Conservation (phyloP, 1,140 invertebrate species). For the Mactra quadrangularis region DNA sequence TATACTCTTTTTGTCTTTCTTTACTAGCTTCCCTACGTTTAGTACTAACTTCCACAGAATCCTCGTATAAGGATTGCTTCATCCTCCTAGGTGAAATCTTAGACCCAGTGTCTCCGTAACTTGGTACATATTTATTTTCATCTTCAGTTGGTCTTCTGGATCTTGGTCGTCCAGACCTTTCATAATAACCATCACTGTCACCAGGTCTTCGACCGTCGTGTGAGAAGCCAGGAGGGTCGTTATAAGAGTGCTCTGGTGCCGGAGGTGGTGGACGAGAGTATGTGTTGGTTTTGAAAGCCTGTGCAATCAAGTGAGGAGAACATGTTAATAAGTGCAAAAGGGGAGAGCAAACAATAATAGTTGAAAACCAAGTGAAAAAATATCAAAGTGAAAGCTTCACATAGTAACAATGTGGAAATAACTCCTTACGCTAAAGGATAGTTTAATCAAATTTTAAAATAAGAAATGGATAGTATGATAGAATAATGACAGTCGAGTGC, state of each 20-base stretch:
- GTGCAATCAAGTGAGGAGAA: constrained; percentile 26
- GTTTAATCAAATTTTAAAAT: no score
- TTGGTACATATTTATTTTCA: constrained; percentile 12
- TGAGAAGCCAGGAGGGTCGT: not conserved
- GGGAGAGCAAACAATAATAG: no score
- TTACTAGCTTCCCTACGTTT: constrained; percentile 52
- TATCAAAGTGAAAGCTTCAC: no score
- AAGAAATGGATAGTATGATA: no score
- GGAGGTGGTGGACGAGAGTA: constrained; percentile 17
- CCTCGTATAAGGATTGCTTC: constrained; percentile 18
- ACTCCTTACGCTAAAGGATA: no score
- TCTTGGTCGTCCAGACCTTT: constrained; percentile 28
- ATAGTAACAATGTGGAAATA: no score
- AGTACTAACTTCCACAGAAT: constrained; percentile 40
- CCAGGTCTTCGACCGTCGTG: not conserved
- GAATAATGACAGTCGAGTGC: no score
- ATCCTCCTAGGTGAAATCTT: constrained; percentile 22
- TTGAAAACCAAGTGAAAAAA: no score
- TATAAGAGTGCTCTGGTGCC: not conserved
- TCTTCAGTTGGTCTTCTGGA: not conserved
- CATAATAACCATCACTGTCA: constrained; percentile 14
- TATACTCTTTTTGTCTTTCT: constrained; percentile 58
- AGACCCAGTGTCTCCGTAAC: not conserved
- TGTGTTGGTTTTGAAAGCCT: constrained; percentile 45
- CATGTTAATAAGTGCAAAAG: not conserved